Evolutionary conservation across 2,888 invertebrate species (phyloP).

Genomic region (Harpalus rufipes): DNA sequence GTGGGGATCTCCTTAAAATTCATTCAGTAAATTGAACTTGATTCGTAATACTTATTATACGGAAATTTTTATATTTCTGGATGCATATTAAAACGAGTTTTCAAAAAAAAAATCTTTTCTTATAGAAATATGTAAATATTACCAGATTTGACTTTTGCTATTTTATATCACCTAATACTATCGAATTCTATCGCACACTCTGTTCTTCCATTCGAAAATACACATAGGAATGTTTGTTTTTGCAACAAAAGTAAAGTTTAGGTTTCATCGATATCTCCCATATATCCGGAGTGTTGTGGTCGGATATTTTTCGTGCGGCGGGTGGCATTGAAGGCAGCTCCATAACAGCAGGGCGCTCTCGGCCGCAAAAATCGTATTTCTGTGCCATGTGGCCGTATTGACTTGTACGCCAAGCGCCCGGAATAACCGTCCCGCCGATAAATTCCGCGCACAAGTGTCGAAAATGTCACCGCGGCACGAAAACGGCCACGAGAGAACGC

Average conservation of each 20-base stretch:
- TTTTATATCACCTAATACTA: too few species aligned
- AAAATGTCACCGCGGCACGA: slow-evolving; percentile 48
- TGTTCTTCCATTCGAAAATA: background rate
- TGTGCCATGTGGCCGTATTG: slow-evolving; percentile 58
- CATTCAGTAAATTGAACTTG: too few species aligned
- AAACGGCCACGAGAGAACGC: background rate
- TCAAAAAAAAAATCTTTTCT: too few species aligned
- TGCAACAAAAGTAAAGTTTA: background rate
- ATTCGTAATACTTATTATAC: too few species aligned
- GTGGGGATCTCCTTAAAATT: too few species aligned
- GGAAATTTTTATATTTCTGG: too few species aligned
- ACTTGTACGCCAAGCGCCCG: slow-evolving; percentile 21
- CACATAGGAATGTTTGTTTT: background rate
- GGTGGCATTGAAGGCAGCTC: slow-evolving; percentile 48
- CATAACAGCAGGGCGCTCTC: slow-evolving; percentile 41
- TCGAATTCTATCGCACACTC: too few species aligned
- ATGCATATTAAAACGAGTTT: too few species aligned
- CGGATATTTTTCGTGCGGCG: slow-evolving; percentile 53
- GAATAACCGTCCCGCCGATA: slow-evolving; percentile 51
- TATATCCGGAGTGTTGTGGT: slow-evolving; percentile 45
- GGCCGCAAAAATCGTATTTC: slow-evolving; percentile 60
- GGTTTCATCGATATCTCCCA: slow-evolving; percentile 13
- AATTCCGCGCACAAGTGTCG: slow-evolving; percentile 62
- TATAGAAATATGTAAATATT: too few species aligned
- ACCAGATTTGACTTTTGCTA: too few species aligned